Percentiles rank a stretch among this genome's conserved stretches.
Conservation (phyloP, 2,113 vertebrate genomes). For the Apodemus speciosus region DNA sequence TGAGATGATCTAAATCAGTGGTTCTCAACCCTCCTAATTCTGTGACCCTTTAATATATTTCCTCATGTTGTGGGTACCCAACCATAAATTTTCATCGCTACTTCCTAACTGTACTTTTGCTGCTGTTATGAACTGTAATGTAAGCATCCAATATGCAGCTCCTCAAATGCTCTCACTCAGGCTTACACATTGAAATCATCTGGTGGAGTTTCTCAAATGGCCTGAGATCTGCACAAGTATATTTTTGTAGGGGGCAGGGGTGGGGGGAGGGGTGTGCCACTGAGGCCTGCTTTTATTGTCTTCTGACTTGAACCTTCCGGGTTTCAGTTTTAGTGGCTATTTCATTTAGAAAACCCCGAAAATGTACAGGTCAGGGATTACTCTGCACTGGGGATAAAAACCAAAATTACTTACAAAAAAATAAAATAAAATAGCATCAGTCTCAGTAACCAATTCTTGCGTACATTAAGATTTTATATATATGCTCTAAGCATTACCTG, state of each 20-base stretch:
- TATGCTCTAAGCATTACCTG: slow-evolving; percentile 83
- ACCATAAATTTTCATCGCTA: not conserved
- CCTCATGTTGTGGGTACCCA: not conserved
- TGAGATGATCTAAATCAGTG: slow-evolving; percentile 23
- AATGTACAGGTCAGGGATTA: too few relatives aligned
- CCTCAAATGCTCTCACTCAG: slow-evolving; percentile 21
- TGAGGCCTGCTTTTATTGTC: too few relatives aligned
- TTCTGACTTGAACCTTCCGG: too few relatives aligned
- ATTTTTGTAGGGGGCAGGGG: not conserved
- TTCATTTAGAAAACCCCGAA: too few relatives aligned
- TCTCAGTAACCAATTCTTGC: not conserved
- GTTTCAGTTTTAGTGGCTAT: too few relatives aligned
- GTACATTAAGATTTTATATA: not conserved
- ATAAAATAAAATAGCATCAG: not conserved
- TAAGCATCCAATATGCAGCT: not conserved
- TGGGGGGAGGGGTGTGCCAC: too few relatives aligned
- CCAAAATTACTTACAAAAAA: too few relatives aligned
- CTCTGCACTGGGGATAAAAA: too few relatives aligned
- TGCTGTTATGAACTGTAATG: not conserved
- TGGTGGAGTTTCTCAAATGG: slow-evolving; percentile 36
- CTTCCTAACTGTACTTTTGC: not conserved
- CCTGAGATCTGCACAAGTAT: not conserved
- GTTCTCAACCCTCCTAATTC: not conserved
- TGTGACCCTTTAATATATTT: not conserved
- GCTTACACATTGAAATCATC: not conserved